phyloP scores from a whole-genome alignment of 2,888 invertebrate genomes.

The Hanleya hanleyi region DNA sequence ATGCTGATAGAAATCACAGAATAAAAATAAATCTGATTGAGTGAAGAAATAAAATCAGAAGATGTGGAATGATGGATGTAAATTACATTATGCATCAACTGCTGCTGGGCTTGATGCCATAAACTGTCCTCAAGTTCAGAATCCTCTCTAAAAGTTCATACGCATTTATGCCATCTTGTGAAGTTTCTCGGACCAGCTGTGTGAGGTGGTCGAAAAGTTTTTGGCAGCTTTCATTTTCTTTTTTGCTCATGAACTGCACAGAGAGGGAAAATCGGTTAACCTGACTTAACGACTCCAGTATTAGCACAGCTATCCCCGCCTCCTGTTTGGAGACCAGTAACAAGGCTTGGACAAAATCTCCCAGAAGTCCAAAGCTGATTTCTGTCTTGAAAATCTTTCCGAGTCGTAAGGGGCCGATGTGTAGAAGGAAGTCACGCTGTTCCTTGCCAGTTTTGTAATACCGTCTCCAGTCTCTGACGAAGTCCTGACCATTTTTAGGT shows the following conservation, averaged over 20 bases:
- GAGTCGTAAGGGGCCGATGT: conserved; percentile 49
- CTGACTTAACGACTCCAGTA: conserved; percentile 69
- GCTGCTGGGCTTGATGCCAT: too few relatives aligned
- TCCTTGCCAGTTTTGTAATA: conserved; percentile 53
- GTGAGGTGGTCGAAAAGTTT: conserved; percentile 71
- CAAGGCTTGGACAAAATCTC: conserved; percentile 72
- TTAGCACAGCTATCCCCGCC: conserved; percentile 55
- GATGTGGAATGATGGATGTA: too few relatives aligned
- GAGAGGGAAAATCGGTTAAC: conserved; percentile 71
- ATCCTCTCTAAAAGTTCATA: too few relatives aligned
- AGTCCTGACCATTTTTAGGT: conserved; percentile 65
- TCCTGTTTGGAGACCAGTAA: conserved; percentile 56
- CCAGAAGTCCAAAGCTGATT: conserved; percentile 74
- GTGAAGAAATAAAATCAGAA: too few relatives aligned
- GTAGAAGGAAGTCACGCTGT: conserved; percentile 55
- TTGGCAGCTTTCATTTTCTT: conserved; percentile 67
- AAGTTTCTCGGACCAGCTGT: too few relatives aligned
- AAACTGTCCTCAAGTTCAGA: too few relatives aligned
- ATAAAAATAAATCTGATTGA: too few relatives aligned
- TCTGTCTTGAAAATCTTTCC: conserved; percentile 67
- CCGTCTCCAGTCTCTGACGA: conserved; percentile 68
- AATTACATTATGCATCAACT: too few relatives aligned
- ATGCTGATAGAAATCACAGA: too few relatives aligned
- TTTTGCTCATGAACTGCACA: conserved; percentile 71
- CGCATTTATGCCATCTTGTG: too few relatives aligned